Base-by-base conservation (phyloP, 2,888 invertebrate genomes). In the Augochlorella aurata region DNA sequence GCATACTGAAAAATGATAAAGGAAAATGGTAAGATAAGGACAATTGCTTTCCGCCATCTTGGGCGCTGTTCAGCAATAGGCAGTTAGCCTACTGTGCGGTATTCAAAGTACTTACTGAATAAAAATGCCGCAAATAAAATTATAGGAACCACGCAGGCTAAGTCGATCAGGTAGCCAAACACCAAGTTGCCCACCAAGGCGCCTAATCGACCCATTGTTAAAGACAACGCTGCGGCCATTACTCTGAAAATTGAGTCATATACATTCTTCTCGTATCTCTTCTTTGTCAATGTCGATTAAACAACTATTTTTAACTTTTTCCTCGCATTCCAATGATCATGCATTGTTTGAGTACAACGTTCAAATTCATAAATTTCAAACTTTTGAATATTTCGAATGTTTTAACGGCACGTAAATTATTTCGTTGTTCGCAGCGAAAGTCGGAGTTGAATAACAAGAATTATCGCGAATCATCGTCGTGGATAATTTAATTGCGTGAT, bases 141-240 rank as follows among this genome's bases (percentile, higher is more conserved):
- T 77, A 97, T 96, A 45, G 97, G 97, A 85, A 97, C 94, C 79
- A 96, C 95, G 92, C 97, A 97, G 93, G 97, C 96, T 90, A 97
- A 95, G 94, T 97, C 97, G 88, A 97, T 97, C 86, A 97, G 95
- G 94, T 96, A 97, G 80, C 97, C 97, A 92, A 97, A 97, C 67
- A 97, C 94, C 87, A 97, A 94, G 94, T 97, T 97, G 84, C 97
- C 97, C 73, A 97, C 93, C 76, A 97, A 94, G 84, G 97, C 97
- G 70, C 97, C 97, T 84, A 96, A 95, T 94, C 97, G 95, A 77
- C 97, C 97, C 93, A 96, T 96, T 21, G 97, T 97, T 83, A 97
- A 94, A 16, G 97, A 97, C 63, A 97, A 94, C 63, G 97, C 97
- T 47, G 97, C 97, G 52, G 97, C 97, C 97, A 97, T 97, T 91